phyloP scores from a whole-genome alignment of 2,888 invertebrate genomes.

The Cacoxenus indagator region DNA sequence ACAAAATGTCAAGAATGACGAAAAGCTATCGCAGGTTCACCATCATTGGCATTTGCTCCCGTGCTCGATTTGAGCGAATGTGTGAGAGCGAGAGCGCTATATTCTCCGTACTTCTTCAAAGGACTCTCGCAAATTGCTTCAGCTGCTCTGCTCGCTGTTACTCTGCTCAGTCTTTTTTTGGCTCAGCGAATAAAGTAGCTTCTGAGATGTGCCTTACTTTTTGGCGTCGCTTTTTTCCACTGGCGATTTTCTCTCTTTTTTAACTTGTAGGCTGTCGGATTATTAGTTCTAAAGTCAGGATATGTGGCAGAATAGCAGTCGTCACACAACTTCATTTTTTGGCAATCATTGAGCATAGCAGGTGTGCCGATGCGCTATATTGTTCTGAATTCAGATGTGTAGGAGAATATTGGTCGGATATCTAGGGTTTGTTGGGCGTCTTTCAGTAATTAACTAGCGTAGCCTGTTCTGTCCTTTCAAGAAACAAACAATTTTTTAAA shows the following conservation, averaged over 20 bases:
- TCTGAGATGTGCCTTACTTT: constrained; percentile 29
- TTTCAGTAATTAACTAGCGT: no score
- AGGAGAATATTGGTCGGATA: no score
- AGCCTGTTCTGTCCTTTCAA: no score
- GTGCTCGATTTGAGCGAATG: background rate
- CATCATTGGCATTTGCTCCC: constrained; percentile 25
- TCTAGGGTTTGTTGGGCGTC: no score
- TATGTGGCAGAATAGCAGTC: constrained; percentile 29
- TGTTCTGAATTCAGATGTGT: background rate
- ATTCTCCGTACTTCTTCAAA: constrained; percentile 23
- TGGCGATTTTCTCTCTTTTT: constrained; percentile 33
- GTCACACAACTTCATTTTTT: background rate
- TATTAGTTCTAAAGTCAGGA: constrained; percentile 65
- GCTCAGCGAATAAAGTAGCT: constrained; percentile 46
- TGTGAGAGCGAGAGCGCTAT: constrained; percentile 28
- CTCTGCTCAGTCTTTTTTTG: constrained; percentile 28
- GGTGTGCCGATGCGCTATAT: background rate
- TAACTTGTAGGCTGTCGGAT: constrained; percentile 62
- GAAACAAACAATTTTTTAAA: no score
- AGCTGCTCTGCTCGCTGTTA: constrained; percentile 23
- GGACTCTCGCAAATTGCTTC: constrained; percentile 23
- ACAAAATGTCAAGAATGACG: constrained; percentile 71
- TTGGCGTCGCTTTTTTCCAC: constrained; percentile 31
- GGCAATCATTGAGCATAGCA: background rate
- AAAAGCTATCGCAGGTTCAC: constrained; percentile 60